phyloP scores from a whole-genome alignment of 2,113 vertebrate genomes.

The Oceanodroma tethys region DNA sequence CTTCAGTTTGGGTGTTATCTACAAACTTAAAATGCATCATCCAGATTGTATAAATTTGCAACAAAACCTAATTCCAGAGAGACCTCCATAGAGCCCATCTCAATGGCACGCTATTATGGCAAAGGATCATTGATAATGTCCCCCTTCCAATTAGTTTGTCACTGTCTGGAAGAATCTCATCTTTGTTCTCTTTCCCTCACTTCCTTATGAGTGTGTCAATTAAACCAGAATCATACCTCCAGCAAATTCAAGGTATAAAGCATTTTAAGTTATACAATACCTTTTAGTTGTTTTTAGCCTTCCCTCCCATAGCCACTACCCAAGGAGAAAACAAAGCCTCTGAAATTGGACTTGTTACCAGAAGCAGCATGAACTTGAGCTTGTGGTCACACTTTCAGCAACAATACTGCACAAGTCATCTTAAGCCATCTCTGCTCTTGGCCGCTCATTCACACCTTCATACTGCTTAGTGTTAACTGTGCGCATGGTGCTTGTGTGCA shows the following conservation, averaged over 20 bases:
- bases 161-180: not conserved
- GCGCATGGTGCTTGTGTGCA: accelerated
- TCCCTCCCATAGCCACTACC: not conserved
- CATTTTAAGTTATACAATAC: not conserved
- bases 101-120: not conserved
- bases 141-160: not conserved
- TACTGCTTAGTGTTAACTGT: not conserved
- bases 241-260: not conserved
- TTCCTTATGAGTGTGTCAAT: not conserved
- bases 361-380: not conserved
- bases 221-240: not conserved
- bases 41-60: not conserved
- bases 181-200: not conserved
- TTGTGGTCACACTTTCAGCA: not conserved
- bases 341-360: not conserved
- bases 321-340: not conserved
- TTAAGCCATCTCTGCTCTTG: not conserved
- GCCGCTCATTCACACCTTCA: not conserved
- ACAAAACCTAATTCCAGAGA: not conserved
- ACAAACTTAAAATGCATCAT: not conserved
- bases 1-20: not conserved
- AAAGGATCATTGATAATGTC: accelerated
- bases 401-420: not conserved
- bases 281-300: not conserved
- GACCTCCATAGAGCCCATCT: not conserved